phyloP scores from a whole-genome alignment of 2,797 vertebrate genomes.

The Hypotaenidia philippensis region DNA sequence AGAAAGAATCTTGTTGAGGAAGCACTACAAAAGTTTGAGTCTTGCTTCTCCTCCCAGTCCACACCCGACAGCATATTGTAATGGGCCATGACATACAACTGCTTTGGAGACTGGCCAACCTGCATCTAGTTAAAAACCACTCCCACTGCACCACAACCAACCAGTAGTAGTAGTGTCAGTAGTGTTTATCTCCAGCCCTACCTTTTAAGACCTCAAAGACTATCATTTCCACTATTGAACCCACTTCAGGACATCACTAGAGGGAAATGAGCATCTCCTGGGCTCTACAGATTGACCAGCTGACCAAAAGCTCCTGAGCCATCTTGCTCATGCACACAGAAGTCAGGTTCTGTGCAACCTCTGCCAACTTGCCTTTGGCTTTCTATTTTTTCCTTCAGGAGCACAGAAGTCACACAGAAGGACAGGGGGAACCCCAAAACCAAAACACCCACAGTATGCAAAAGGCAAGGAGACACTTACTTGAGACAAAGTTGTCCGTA shows the following conservation, averaged over 20 bases:
- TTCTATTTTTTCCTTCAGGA: not conserved
- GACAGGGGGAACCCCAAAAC: not conserved
- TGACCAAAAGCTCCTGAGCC: not conserved
- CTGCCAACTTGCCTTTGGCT: not conserved
- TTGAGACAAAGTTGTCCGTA: conserved; percentile 83
- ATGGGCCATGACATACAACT: not conserved
- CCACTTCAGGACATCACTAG: not conserved
- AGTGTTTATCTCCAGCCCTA: not conserved
- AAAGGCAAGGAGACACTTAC: conserved; percentile 78
- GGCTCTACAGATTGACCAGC: not conserved
- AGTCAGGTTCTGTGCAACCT: not conserved
- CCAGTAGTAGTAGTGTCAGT: not conserved
- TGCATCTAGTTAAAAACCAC: not conserved
- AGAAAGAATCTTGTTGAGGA: not conserved
- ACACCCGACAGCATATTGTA: not conserved
- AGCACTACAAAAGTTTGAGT: not conserved
- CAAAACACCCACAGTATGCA: not conserved
- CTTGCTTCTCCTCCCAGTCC: not conserved
- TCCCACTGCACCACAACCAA: not conserved
- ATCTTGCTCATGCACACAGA: not conserved
- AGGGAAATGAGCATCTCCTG: not conserved
- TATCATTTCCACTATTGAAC: not conserved
- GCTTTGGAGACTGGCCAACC: not conserved
- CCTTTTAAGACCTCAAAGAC: not conserved
- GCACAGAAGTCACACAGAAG: not conserved